These are phyloP conservation scores for Cryptoblepharus egeriae DNA, from an alignment of 2,797 vertebrate species.

Conservation along the genomic window DNA sequence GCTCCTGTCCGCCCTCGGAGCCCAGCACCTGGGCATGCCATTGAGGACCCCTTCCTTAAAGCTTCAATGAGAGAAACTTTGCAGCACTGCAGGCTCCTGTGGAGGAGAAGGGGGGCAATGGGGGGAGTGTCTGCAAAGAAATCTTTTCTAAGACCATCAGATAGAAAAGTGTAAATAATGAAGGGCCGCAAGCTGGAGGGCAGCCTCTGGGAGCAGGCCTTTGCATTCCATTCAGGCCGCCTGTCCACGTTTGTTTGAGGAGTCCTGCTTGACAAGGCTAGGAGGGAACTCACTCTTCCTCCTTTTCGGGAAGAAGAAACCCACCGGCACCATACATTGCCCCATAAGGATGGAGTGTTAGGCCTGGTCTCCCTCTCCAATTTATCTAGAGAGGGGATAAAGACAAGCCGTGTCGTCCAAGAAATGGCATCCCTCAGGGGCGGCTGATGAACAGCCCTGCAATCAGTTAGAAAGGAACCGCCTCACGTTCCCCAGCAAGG, in stretches of 20 bases:
- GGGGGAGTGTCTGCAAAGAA: slow-evolving; percentile 45
- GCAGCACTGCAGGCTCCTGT: slow-evolving; percentile 32
- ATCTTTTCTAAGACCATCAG: slow-evolving; percentile 65
- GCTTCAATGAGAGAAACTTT: slow-evolving; percentile 55
- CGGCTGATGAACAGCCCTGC: not conserved
- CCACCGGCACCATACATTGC: not conserved
- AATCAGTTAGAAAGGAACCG: slow-evolving; percentile 44
- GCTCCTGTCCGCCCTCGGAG: not conserved
- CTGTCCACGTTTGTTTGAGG: slow-evolving; percentile 21
- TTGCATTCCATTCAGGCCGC: slow-evolving; percentile 27
- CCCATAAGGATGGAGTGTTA: not conserved
- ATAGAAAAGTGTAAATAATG: slow-evolving; percentile 68
- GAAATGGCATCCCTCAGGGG: slow-evolving; percentile 45
- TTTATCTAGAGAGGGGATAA: slow-evolving; percentile 39
- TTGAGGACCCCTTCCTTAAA: slow-evolving; percentile 10
- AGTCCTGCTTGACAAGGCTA: slow-evolving; percentile 12
- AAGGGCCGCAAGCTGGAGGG: slow-evolving; percentile 36
- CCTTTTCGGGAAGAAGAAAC: not conserved
- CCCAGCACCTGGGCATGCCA: slow-evolving; percentile 58
- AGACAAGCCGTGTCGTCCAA: slow-evolving; percentile 27
- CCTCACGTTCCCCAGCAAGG: slow-evolving; percentile 38
- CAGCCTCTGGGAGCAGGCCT: slow-evolving; percentile 51
- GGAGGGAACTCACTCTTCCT: accelerated
- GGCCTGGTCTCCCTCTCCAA: slow-evolving; percentile 36
- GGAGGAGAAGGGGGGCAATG: slow-evolving; percentile 9